A percentile compares a stretch with the other conserved stretches of the same genome.
phyloP scores from a whole-genome alignment of 2,113 vertebrate species.

The Hypanus sabinus region DNA sequence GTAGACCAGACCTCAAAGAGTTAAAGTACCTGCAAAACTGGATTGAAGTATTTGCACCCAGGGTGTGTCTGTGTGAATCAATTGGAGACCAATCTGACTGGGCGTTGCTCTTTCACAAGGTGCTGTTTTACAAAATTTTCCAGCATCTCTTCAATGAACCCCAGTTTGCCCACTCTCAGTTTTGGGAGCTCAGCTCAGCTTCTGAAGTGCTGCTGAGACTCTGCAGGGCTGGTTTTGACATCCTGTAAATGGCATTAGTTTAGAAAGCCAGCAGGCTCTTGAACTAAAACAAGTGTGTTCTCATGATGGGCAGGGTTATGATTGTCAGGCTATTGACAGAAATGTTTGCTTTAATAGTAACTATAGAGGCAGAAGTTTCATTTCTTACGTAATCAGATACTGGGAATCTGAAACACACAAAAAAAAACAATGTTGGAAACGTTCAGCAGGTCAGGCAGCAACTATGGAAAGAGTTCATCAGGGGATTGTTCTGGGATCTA shows the following conservation, averaged over 20 bases:
- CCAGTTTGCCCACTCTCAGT: background rate
- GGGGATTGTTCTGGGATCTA: too few relatives aligned
- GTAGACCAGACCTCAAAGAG: background rate
- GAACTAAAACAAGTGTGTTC: background rate
- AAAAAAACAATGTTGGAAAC: too few relatives aligned
- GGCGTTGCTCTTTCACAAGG: conserved; percentile 22
- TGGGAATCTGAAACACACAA: too few relatives aligned
- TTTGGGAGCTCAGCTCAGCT: background rate
- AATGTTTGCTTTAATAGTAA: background rate
- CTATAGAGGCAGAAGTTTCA: background rate
- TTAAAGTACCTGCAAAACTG: conserved; percentile 29
- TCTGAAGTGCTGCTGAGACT: background rate
- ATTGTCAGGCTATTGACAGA: background rate
- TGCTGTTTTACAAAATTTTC: background rate
- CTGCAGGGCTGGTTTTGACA: background rate
- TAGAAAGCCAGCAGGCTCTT: background rate
- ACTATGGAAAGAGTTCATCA: too few relatives aligned
- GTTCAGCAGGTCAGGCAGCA: too few relatives aligned
- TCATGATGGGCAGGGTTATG: background rate
- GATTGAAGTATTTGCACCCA: conserved; percentile 19
- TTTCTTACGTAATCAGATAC: background rate
- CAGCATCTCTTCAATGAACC: background rate
- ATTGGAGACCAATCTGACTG: conserved; percentile 3
- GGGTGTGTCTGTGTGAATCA: conserved; percentile 21
- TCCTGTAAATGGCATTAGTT: background rate